phyloP scores from a whole-genome alignment of 2,113 vertebrate genomes.

The Gambusia holbrooki region DNA sequence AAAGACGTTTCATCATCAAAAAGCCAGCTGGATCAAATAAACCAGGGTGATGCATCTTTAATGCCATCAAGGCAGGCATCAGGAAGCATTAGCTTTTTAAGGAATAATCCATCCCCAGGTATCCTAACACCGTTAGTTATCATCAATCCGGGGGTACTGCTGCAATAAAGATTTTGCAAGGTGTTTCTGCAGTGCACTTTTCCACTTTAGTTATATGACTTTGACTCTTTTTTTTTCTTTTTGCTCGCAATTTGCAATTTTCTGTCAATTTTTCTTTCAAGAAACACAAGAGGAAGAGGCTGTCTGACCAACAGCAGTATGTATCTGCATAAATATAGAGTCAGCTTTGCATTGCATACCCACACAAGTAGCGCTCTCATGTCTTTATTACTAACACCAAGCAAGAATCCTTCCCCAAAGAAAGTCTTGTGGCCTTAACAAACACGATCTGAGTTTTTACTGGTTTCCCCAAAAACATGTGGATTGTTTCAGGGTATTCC shows the following conservation, averaged over 20 bases:
- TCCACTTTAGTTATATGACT: slow-evolving; percentile 1
- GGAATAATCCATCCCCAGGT: slow-evolving; percentile 42
- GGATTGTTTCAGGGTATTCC: too few species aligned
- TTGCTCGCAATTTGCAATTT: slow-evolving; percentile 9
- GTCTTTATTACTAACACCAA: neutral
- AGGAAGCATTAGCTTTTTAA: slow-evolving; percentile 57
- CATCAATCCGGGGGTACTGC: slow-evolving; percentile 32
- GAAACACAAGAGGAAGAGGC: too few species aligned
- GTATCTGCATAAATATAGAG: neutral
- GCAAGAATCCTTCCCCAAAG: neutral
- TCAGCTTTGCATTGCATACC: neutral
- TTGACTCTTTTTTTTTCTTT: neutral
- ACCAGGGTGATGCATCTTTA: slow-evolving; percentile 52
- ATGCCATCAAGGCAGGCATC: slow-evolving; percentile 43
- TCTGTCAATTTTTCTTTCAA: neutral
- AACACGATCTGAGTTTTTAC: neutral
- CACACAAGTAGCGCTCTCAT: neutral
- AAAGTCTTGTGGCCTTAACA: neutral
- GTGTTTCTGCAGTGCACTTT: neutral
- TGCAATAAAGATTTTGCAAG: slow-evolving; percentile 16
- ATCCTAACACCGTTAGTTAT: slow-evolving; percentile 38
- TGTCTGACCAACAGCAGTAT: neutral
- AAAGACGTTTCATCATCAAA: slow-evolving; percentile 72
- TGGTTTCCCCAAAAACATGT: too few species aligned
- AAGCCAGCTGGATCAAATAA: slow-evolving; percentile 57